These are phyloP conservation scores for Nezara viridula DNA, from an alignment of 2,888 invertebrate species.

Conservation along the genomic window DNA sequence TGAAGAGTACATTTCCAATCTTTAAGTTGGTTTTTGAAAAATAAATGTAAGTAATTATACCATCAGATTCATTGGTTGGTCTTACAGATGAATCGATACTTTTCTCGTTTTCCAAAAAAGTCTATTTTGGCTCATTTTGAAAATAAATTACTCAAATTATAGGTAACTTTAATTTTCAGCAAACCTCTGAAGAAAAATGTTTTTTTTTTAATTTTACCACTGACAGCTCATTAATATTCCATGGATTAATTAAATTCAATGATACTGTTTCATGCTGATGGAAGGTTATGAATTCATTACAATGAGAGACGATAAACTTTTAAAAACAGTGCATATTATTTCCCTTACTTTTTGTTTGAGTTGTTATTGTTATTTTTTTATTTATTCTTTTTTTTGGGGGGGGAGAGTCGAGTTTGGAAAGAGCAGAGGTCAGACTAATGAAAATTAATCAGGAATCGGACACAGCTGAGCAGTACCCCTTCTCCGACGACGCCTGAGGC, in stretches of 20 bases:
- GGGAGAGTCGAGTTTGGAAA: neutral
- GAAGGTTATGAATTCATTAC: neutral
- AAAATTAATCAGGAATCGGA: slow-evolving; percentile 35
- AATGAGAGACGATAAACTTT: neutral
- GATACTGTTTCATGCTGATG: neutral
- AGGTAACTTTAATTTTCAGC: neutral
- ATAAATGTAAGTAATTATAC: too few relatives aligned
- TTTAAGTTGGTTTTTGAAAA: too few relatives aligned
- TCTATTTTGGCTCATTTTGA: too few relatives aligned
- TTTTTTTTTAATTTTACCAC: too few relatives aligned
- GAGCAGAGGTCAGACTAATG: slow-evolving; percentile 21
- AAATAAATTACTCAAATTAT: too few relatives aligned
- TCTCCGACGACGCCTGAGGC: slow-evolving; percentile 47
- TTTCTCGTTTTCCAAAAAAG: too few relatives aligned
- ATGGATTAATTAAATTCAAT: neutral
- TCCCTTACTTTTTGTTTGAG: neutral
- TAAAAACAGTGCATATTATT: neutral
- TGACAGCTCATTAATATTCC: neutral
- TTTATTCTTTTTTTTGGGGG: neutral
- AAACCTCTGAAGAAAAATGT: too few relatives aligned
- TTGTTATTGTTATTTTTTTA: neutral
- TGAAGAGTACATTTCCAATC: too few relatives aligned
- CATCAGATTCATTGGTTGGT: too few relatives aligned
- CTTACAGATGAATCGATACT: too few relatives aligned
- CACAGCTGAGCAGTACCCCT: neutral